Evolutionary conservation across 2,888 invertebrate species (phyloP), one percentile per base, ranked within the genome.

Genomic region (Parascotia fuliginaria): DNA sequence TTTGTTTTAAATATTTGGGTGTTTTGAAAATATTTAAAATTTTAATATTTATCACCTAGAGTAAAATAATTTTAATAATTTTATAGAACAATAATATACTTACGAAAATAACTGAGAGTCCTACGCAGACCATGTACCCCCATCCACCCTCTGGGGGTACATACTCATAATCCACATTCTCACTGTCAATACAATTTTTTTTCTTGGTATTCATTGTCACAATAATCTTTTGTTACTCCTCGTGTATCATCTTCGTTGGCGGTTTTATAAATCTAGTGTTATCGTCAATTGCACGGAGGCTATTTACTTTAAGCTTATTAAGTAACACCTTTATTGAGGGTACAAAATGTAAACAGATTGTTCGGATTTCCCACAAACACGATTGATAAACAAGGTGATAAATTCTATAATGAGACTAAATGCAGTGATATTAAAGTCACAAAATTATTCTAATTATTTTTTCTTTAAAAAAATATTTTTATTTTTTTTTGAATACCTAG

Each of bases 61-160:
- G n/a, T n/a, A n/a, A n/a, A n/a, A n/a, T n/a, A n/a, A n/a, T n/a
- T n/a, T n/a, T n/a, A n/a, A n/a, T n/a, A n/a, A n/a, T n/a, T n/a
- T n/a, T n/a, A n/a, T n/a, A n/a, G n/a, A n/a, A 19, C 1, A 16
- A 29, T 14, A 32, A 9, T 53, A 49, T 38, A 94, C 94, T 94
- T 87, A 95, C 95, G 76, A 94, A 95, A 65, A 94, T 94, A 32
- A 95, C 79, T 43, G 94, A 93, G 46, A 95, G 87, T 3, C 95
- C 95, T 14, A 95, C 60, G 42, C 95, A 94, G 38, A 96, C 93
- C 55, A 94, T 81, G 85, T 95, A 95, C 0, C 95, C 96, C 95
- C 95, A 96, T 0, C 95, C 95, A 1, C 96, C 96, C 61, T 95
- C 95, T 0, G 95, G 95, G 1, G 95, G 90, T 6, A 91, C 87